Evolutionary conservation across 1,140 invertebrate genomes (phyloP), one percentile per base, ranked within the genome.

Genomic region (Trichoplusia ni): DNA sequence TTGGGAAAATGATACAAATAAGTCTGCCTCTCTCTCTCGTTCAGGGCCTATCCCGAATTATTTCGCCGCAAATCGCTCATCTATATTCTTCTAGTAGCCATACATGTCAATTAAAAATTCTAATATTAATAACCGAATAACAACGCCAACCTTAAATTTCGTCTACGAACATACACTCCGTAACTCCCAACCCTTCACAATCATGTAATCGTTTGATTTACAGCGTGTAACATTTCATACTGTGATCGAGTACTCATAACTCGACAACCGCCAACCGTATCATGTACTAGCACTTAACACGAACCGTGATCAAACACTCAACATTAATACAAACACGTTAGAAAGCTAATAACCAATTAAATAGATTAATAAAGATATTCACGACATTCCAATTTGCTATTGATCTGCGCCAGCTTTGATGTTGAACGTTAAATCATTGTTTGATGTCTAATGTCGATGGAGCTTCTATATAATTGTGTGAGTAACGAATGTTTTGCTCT

Each of bases 311-410:
- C 81, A 86, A 86, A 86, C 76, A 25, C 31, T 23, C 35, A 2
- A 63, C 59, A 38, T 82, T 81, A 85, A 81, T 68, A 75, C 76
- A 68, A 66, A 73, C 67, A 79, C 67, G 79, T 81, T 72, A 71
- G 11, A 46, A 76, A 67, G 81, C 75, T 86, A 89, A 87, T 87
- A 86, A 84, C 72, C 86, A 89, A 87, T 89, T 89, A 89, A 81
- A 84, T 77, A 79, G 79, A 84, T 85, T 88, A 86, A 82, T 84
- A 82, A 83, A 85, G 74, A 84, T 84, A 84, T 86, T 84, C 71
- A 79, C 77, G 73, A 65, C 69, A 79, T 83, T 71, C 77, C 77
- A 81, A 86, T 84, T 81, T 77, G 73, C 71, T 65, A 79, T 84
- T 81, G 69, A 82, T 66, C 69, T 71, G 67, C 67, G 74, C 71